Evolutionary conservation across 2,113 vertebrate species (phyloP).

Genomic region (Aviceda subcristata): DNA sequence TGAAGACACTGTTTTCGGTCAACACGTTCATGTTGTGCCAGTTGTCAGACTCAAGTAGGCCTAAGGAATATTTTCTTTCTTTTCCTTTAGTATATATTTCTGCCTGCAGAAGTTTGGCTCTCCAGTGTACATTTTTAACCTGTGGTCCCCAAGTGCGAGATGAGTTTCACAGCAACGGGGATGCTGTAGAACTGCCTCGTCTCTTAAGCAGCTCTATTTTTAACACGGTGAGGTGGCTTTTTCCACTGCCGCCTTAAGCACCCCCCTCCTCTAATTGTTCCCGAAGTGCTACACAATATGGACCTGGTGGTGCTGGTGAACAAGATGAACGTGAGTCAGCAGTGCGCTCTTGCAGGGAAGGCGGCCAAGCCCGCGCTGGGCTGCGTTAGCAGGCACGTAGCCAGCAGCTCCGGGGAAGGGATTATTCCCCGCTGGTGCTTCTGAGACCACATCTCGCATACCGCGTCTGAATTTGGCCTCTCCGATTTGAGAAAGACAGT

Average conservation of each 20-base stretch:
- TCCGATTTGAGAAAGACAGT: background rate
- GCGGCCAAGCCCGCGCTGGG: constrained; percentile 8
- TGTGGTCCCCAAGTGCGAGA: background rate
- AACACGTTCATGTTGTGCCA: background rate
- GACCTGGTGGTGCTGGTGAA: background rate
- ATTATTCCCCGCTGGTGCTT: background rate
- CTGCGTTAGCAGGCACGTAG: background rate
- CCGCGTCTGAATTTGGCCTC: background rate
- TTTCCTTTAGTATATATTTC: background rate
- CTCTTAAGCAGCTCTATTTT: background rate
- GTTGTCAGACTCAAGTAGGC: background rate
- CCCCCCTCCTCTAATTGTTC: background rate
- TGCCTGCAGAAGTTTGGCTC: background rate
- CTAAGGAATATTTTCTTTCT: background rate
- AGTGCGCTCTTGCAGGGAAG: background rate
- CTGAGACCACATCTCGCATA: background rate
- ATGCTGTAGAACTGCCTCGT: background rate
- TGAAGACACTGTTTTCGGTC: background rate
- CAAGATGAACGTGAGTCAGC: constrained; percentile 6
- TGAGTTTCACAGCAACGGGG: background rate
- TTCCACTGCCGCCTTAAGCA: background rate
- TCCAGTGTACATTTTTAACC: background rate
- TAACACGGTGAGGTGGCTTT: background rate
- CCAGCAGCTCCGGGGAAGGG: background rate
- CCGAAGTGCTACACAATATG: background rate